phyloP scores from a whole-genome alignment of 1,140 invertebrate species.

The Drosophila ananassae region DNA sequence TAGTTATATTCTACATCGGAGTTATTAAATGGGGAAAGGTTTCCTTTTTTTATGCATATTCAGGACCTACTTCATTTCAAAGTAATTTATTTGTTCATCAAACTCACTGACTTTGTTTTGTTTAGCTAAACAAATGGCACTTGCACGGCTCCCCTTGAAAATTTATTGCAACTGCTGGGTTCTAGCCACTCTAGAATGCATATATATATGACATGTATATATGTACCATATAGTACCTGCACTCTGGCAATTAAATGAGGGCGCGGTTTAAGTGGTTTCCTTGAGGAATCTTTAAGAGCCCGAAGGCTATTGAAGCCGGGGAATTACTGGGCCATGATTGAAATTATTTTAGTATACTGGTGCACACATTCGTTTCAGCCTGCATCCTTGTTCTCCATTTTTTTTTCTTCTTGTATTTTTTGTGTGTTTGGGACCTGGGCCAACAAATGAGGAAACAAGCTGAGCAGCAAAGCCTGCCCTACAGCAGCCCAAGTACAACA shows the following conservation, averaged over 20 bases:
- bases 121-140: neutral
- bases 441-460: slow-evolving; percentile 43
- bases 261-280: slow-evolving; percentile 35
- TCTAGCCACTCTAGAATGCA: neutral
- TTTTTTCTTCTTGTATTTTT: neutral
- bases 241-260: slow-evolving; percentile 64
- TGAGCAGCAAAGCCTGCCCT: slow-evolving; percentile 27
- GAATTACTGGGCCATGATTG: slow-evolving; percentile 73
- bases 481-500: slow-evolving; percentile 43
- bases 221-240: slow-evolving; percentile 3
- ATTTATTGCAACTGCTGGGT: neutral
- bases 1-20: slow-evolving; percentile 8
- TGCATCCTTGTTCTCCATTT: slow-evolving; percentile 20
- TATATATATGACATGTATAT: neutral
- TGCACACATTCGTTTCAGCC: slow-evolving; percentile 35
- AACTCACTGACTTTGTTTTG: neutral
- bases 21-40: slow-evolving; percentile 1
- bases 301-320: slow-evolving; percentile 42
- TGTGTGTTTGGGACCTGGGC: slow-evolving; percentile 20
- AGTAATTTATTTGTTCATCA: slow-evolving; percentile 3
- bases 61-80: neutral
- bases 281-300: slow-evolving; percentile 26
- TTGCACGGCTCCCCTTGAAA: neutral
- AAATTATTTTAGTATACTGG: slow-evolving; percentile 71
- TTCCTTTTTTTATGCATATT: neutral